phyloP scores from a whole-genome alignment of 1,140 invertebrate genomes.

The Chymomyza costata region DNA sequence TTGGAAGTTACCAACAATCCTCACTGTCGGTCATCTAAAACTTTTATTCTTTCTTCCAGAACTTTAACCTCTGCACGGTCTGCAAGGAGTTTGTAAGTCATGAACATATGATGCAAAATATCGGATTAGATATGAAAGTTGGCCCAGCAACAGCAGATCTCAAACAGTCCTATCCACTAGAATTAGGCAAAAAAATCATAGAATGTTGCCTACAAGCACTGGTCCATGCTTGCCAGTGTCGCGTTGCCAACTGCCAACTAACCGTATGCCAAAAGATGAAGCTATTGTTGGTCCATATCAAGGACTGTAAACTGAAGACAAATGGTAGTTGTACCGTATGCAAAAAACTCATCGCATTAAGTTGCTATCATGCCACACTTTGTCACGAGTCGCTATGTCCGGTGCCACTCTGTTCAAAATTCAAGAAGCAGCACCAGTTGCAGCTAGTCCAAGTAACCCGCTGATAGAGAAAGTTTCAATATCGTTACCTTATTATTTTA shows the following conservation, averaged over 20 bases:
- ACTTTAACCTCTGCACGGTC: conserved; percentile 97
- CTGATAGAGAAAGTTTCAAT: too few species aligned
- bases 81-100: conserved; percentile 97
- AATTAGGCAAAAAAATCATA: conserved; percentile 94
- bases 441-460: conserved; percentile 88
- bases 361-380: conserved; percentile 99
- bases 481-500: too few species aligned
- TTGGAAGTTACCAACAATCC: too few species aligned
- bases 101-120: conserved; percentile 97
- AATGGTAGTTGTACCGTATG: conserved; percentile 98
- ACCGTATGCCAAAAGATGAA: conserved; percentile 99
- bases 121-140: conserved; percentile 96
- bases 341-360: conserved; percentile 98
- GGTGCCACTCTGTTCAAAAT: conserved; percentile 98
- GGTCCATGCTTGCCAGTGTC: conserved; percentile 98
- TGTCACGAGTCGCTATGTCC: conserved; percentile 97
- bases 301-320: conserved; percentile 95
- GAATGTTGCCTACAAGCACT: conserved; percentile 98
- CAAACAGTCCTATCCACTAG: conserved; percentile 91
- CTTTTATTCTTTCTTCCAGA: conserved; percentile 77
- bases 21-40: too few species aligned
- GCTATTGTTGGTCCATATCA: conserved; percentile 96
- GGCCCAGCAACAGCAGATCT: conserved; percentile 90
- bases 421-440: conserved; percentile 97
- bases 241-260: conserved; percentile 97